A percentile compares a stretch with the other conserved stretches of the same genome.
phyloP scores from a whole-genome alignment of 2,888 invertebrate genomes.

The Phorcus lineatus region DNA sequence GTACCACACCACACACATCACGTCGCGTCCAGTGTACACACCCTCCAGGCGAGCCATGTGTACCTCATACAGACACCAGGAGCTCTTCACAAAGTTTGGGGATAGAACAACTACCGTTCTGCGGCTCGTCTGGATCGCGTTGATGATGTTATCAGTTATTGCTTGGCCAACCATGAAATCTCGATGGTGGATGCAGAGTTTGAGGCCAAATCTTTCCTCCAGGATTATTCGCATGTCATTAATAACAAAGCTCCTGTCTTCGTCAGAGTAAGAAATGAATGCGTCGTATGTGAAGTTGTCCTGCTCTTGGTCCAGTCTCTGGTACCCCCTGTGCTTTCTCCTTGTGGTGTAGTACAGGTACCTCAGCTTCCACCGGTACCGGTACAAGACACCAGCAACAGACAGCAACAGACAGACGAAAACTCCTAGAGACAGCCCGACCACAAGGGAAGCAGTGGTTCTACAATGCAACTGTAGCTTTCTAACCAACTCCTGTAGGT shows the following conservation, averaged over 20 bases:
- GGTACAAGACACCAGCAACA: slow-evolving; percentile 21
- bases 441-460: slow-evolving; percentile 22
- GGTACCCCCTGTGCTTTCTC: slow-evolving; percentile 6
- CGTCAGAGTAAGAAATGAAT: slow-evolving; percentile 38
- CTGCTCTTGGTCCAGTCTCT: slow-evolving; percentile 6
- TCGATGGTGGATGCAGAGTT: not conserved
- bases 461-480: slow-evolving; percentile 29
- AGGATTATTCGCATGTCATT: not conserved
- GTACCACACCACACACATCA: slow-evolving; percentile 33
- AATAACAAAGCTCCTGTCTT: slow-evolving; percentile 20
- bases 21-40: slow-evolving; percentile 41
- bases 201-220: not conserved
- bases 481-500: not conserved
- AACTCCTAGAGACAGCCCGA: not conserved
- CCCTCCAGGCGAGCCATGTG: slow-evolving; percentile 43
- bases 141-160: slow-evolving; percentile 39
- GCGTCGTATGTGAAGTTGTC: not conserved
- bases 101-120: slow-evolving; percentile 39
- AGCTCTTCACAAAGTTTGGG: slow-evolving; percentile 32
- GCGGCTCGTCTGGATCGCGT: slow-evolving; percentile 35
- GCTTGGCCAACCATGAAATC: slow-evolving; percentile 30
- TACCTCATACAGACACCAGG: slow-evolving; percentile 45
- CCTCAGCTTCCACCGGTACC: slow-evolving; percentile 22
- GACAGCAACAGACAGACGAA: slow-evolving; percentile 20
- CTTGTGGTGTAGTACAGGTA: slow-evolving; percentile 19